Evolutionary conservation across 64 coral and sea anemone species (phyloP).

Genomic region (Pachyseris speciosa): DNA sequence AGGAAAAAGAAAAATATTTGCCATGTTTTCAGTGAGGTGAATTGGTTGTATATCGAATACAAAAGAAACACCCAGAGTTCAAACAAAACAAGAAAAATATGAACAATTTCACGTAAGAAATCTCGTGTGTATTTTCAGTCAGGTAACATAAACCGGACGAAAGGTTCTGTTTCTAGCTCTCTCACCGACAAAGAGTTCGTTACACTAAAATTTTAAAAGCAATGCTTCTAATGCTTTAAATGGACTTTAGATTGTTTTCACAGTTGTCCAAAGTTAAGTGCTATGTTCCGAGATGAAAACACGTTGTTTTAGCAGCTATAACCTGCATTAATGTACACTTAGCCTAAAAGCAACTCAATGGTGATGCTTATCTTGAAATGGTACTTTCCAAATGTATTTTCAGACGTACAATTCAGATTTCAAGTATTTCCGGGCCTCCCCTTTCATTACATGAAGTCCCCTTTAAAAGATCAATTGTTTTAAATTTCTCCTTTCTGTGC

Average conservation of each 20-base stretch:
- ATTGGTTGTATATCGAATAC: conserved; percentile 36
- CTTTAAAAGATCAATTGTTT: no score
- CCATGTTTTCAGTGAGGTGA: conserved; percentile 30
- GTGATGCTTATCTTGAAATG: conserved; percentile 25
- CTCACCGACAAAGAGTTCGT: neutral
- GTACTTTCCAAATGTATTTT: conserved; percentile 41
- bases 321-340: conserved; percentile 32
- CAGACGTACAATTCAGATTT: neutral
- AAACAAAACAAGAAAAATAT: conserved; percentile 39
- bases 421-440: conserved; percentile 12
- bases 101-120: neutral
- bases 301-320: conserved; percentile 45
- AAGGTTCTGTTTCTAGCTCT: neutral
- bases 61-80: conserved; percentile 37
- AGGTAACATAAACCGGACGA: neutral
- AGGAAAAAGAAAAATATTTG: conserved; percentile 42
- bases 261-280: conserved; percentile 47
- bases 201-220: neutral
- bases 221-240: conserved; percentile 36
- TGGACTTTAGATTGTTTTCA: conserved; percentile 33
- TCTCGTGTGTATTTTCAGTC: neutral
- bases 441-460: neutral
- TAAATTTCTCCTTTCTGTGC: neutral
- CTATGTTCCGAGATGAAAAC: conserved; percentile 22
- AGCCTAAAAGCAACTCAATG: conserved; percentile 43